phyloP scores from a whole-genome alignment of 2,797 vertebrate species.

The Pteropus rufus region DNA sequence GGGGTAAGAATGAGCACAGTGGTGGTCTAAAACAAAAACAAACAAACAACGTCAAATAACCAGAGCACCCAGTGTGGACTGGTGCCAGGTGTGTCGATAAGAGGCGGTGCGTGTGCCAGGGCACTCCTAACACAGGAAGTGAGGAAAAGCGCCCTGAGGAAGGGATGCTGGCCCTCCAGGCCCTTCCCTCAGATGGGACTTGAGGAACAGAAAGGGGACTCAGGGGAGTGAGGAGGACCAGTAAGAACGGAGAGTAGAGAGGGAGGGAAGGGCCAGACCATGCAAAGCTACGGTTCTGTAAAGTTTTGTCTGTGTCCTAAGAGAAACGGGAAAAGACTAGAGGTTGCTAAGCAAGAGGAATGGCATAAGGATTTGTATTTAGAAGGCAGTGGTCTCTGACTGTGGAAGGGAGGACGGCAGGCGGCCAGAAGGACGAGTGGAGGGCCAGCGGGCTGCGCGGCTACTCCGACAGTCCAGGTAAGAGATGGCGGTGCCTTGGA shows the following conservation, averaged over 20 bases:
- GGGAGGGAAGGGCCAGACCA: neutral
- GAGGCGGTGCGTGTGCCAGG: accelerated
- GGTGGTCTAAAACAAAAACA: neutral
- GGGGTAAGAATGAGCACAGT: neutral
- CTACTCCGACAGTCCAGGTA: accelerated
- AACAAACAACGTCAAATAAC: neutral
- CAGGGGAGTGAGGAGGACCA: neutral
- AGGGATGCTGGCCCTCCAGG: accelerated
- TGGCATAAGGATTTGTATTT: neutral
- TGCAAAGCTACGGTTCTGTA: accelerated
- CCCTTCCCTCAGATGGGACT: neutral
- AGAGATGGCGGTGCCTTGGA: neutral
- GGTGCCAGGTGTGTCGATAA: too few species aligned
- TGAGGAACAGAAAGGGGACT: neutral
- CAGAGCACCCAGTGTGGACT: accelerated
- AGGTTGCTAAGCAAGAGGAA: neutral
- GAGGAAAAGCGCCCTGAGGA: neutral
- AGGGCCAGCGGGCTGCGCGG: accelerated
- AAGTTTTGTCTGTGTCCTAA: neutral
- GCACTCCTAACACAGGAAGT: accelerated
- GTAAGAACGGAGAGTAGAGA: accelerated
- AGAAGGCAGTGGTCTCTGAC: neutral
- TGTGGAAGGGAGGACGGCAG: neutral
- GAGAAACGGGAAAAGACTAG: neutral
- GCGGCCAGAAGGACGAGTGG: accelerated